Conservation (phyloP, 2,113 vertebrate genomes). For the Myiagra hebetior region DNA sequence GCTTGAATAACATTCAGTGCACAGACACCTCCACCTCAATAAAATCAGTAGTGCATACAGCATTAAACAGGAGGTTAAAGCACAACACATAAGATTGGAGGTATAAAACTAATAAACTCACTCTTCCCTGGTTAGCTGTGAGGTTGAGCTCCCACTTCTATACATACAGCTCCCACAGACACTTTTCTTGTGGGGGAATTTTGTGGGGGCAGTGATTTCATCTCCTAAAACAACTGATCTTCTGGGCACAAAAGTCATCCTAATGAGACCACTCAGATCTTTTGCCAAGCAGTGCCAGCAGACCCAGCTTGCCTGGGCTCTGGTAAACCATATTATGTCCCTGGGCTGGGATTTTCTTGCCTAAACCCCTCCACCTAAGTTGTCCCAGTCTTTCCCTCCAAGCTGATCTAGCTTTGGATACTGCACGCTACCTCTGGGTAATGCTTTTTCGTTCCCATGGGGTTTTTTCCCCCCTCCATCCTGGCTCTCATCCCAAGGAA, state of each 20-base stretch:
- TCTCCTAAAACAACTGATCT: not conserved
- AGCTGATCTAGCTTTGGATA: not conserved
- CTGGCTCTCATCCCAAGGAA: not conserved
- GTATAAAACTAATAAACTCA: not conserved
- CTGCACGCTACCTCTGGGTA: not conserved
- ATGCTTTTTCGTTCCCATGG: not conserved
- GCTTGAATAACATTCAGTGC: not conserved
- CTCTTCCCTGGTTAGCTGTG: not conserved
- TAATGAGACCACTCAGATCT: not conserved
- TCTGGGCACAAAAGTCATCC: not conserved
- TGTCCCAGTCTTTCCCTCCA: not conserved
- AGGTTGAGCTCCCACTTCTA: not conserved
- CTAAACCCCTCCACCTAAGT: not conserved
- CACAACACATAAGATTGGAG: not conserved
- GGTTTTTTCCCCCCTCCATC: accelerated
- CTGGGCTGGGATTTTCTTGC: not conserved
- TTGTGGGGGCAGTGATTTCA: not conserved
- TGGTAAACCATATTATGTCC: not conserved
- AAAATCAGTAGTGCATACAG: not conserved
- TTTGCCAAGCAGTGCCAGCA: not conserved
- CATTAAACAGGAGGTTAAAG: not conserved
- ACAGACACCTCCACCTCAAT: not conserved
- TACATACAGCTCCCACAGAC: accelerated
- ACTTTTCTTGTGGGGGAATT: not conserved
- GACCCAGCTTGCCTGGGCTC: not conserved